These are phyloP conservation scores for Leiothrix lutea DNA, from an alignment of 2,113 vertebrate species.

Conservation along the genomic window DNA sequence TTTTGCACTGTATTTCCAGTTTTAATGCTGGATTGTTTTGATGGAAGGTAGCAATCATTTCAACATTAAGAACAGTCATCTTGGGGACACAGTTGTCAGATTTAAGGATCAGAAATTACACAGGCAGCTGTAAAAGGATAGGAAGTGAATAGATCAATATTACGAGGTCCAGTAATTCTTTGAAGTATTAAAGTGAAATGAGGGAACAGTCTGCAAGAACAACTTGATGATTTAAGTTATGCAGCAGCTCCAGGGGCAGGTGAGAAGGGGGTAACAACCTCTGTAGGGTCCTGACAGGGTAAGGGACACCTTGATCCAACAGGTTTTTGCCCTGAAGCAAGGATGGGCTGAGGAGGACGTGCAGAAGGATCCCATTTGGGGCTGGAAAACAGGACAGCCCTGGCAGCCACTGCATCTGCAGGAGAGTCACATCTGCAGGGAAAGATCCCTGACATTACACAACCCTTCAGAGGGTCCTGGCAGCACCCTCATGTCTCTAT, in stretches of 20 bases:
- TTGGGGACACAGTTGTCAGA: slow-evolving; percentile 52
- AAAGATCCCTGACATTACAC: neutral
- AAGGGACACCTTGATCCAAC: neutral
- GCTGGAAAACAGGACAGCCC: neutral
- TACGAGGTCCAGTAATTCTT: slow-evolving; percentile 42
- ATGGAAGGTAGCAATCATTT: slow-evolving; percentile 48
- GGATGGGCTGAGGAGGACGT: neutral
- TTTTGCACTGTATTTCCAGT: slow-evolving; percentile 8
- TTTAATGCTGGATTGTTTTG: slow-evolving; percentile 22
- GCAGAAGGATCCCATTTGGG: neutral
- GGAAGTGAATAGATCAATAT: slow-evolving; percentile 62
- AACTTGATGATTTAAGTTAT: neutral
- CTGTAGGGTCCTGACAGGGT: neutral
- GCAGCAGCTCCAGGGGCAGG: neutral
- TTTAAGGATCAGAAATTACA: slow-evolving; percentile 62
- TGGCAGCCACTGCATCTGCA: neutral
- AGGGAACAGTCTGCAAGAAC: slow-evolving; percentile 36
- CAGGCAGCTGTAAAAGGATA: slow-evolving; percentile 43
- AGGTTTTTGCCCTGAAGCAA: neutral
- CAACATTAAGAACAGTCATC: slow-evolving; percentile 48
- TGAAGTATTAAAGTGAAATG: slow-evolving; percentile 22
- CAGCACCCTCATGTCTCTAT: neutral
- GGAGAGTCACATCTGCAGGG: neutral
- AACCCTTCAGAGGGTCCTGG: neutral
- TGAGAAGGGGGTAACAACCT: neutral